A percentile compares a stretch with the other conserved stretches of the same genome.
Evolutionary conservation across 1,140 invertebrate species (phyloP).

Genomic region (Drosophila pectinifera): DNA sequence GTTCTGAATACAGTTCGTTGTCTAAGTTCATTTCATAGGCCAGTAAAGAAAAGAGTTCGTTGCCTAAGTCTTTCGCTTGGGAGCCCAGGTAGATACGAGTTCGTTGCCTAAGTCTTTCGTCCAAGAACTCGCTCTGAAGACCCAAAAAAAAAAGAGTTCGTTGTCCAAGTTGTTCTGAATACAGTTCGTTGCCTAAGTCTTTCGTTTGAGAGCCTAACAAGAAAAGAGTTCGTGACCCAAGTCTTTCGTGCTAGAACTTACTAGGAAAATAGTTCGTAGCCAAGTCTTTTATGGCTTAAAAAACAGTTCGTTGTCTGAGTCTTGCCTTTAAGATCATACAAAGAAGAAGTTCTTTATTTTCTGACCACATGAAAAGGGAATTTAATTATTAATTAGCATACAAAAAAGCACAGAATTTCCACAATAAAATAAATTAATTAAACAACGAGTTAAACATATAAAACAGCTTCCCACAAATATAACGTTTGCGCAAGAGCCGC

Average conservation of each 20-base stretch:
- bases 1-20: too few relatives aligned
- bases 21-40: too few relatives aligned
- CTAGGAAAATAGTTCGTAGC: background rate
- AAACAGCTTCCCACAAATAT: conserved; percentile 29
- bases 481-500: conserved; percentile 24
- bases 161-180: background rate
- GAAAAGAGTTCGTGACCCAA: background rate
- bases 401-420: background rate
- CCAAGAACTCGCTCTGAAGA: too few relatives aligned
- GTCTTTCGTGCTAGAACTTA: background rate
- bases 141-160: too few relatives aligned
- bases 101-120: too few relatives aligned
- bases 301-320: background rate
- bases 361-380: too few relatives aligned
- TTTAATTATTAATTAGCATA: background rate
- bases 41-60: background rate
- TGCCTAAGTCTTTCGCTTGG: background rate
- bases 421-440: background rate
- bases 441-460: too few relatives aligned
- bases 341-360: background rate
- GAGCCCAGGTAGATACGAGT: too few relatives aligned
- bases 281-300: background rate
- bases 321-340: background rate
- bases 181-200: background rate
- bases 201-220: background rate